These are phyloP conservation scores for Clusia tigrina DNA, from an alignment of 2,888 invertebrate genomes.

Conservation along the genomic window DNA sequence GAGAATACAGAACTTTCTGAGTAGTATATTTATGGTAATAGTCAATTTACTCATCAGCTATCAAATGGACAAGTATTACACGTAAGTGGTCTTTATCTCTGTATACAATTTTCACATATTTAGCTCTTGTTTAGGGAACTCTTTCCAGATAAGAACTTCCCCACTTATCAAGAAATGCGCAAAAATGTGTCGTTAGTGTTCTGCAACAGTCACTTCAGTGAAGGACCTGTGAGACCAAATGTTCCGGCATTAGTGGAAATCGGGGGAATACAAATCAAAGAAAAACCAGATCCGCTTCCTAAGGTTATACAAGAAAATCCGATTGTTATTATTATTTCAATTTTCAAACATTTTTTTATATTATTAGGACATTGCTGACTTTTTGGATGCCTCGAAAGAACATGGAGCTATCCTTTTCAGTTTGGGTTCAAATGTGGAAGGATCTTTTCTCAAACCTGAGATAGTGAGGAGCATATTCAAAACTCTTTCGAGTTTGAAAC, in stretches of 20 bases:
- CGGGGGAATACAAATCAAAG: constrained; percentile 62
- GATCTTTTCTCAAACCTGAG: constrained; percentile 64
- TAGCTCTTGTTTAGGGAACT: constrained; percentile 33
- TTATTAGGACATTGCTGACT: constrained; percentile 55
- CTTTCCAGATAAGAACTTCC: constrained; percentile 37
- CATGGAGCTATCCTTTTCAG: constrained; percentile 65
- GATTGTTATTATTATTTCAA: too few relatives aligned
- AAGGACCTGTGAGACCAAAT: constrained; percentile 54
- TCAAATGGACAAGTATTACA: constrained; percentile 34
- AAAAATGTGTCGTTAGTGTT: constrained; percentile 57
- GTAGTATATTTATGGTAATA: constrained; percentile 4
- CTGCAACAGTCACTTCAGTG: constrained; percentile 49
- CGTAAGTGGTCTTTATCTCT: too few relatives aligned
- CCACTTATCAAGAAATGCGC: constrained; percentile 40
- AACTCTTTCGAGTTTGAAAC: constrained; percentile 69
- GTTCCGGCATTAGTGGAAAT: constrained; percentile 57
- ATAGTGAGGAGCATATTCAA: constrained; percentile 67
- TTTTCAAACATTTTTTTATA: constrained; percentile 5
- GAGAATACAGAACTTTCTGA: constrained; percentile 42
- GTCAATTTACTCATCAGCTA: constrained; percentile 21
- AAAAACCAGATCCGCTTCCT: constrained; percentile 54
- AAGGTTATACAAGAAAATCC: too few relatives aligned
- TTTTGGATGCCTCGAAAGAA: constrained; percentile 51
- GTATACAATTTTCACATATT: background rate
- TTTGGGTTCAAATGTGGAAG: constrained; percentile 63